Evolutionary conservation across 2,797 vertebrate genomes (phyloP).

Genomic region (Rhinogobio ventralis): DNA sequence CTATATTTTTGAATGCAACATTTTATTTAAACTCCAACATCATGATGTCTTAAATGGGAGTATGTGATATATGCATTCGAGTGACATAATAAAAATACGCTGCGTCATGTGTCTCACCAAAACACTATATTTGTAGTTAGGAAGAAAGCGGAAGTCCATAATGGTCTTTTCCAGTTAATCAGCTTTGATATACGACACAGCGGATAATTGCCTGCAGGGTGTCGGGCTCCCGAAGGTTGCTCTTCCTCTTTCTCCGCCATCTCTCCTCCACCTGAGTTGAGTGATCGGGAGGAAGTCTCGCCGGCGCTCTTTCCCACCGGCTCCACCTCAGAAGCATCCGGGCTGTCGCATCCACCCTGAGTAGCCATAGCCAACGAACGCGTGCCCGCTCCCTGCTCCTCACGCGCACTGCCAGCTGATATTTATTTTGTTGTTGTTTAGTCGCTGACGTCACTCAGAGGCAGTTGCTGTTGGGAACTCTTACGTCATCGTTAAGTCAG

Average conservation of each 20-base stretch:
- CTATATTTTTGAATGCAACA: not conserved
- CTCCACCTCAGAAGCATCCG: conserved; percentile 49
- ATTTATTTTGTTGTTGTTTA: conserved; percentile 66
- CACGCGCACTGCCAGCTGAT: conserved; percentile 50
- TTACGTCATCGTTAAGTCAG: conserved; percentile 44
- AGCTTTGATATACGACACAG: conserved; percentile 69
- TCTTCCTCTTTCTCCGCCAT: conserved; percentile 52
- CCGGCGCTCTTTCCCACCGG: conserved; percentile 31
- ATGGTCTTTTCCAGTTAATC: conserved; percentile 84
- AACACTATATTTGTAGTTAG: conserved; percentile 83
- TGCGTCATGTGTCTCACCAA: conserved; percentile 86
- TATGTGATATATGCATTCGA: not conserved
- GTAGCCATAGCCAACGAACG: conserved; percentile 60
- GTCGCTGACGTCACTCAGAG: conserved; percentile 67
- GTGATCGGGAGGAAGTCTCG: conserved; percentile 8
- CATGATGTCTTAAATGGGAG: not conserved
- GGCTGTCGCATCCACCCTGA: conserved; percentile 61
- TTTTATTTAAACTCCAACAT: not conserved
- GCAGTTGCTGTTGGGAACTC: conserved; percentile 49
- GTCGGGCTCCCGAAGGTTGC: conserved; percentile 25
- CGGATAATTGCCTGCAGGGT: conserved; percentile 30
- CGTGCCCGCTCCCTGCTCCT: conserved; percentile 30
- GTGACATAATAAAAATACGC: conserved; percentile 49
- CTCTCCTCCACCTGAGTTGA: conserved; percentile 48
- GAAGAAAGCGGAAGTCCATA: conserved; percentile 80